Percentiles rank a stretch among this genome's conserved stretches.
Conservation (phyloP, 2,888 invertebrate species). For the Stenchaetothrips biformis region DNA sequence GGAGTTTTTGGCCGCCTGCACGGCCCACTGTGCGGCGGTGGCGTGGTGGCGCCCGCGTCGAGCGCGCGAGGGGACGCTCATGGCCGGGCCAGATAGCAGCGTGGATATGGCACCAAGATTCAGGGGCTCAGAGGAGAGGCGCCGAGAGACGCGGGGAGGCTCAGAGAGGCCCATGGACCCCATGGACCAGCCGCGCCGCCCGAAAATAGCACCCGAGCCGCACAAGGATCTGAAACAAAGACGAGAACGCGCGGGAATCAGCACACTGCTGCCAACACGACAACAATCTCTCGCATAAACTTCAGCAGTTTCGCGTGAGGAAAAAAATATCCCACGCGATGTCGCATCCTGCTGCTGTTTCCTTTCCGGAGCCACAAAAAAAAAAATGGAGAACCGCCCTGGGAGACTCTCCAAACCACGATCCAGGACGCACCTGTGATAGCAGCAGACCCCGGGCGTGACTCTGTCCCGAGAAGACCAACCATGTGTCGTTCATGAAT, state of each 20-base stretch:
- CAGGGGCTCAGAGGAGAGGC: background rate
- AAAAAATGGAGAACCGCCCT: background rate
- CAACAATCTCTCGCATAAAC: background rate
- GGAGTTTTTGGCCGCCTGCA: no score
- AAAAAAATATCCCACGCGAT: background rate
- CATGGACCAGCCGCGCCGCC: background rate
- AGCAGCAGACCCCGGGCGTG: background rate
- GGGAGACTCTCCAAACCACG: background rate
- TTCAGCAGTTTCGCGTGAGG: no score
- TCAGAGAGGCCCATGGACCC: no score
- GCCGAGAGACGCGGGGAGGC: no score
- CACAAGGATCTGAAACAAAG: slow-evolving; percentile 18
- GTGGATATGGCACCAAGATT: background rate
- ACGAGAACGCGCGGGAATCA: background rate
- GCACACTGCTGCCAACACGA: background rate
- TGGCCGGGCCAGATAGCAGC: background rate
- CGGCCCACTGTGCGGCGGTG: no score
- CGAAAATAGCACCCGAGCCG: background rate
- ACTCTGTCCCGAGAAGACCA: background rate
- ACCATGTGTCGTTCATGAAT: slow-evolving; percentile 22
- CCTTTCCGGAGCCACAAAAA: background rate
- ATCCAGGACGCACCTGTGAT: slow-evolving; percentile 4
- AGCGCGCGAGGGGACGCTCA: no score
- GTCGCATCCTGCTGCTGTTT: background rate
- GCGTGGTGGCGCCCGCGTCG: no score